A percentile compares a stretch with the other conserved stretches of the same genome.
phyloP scores from a whole-genome alignment of 2,888 invertebrate genomes.

The Rhamnusium bicolor region DNA sequence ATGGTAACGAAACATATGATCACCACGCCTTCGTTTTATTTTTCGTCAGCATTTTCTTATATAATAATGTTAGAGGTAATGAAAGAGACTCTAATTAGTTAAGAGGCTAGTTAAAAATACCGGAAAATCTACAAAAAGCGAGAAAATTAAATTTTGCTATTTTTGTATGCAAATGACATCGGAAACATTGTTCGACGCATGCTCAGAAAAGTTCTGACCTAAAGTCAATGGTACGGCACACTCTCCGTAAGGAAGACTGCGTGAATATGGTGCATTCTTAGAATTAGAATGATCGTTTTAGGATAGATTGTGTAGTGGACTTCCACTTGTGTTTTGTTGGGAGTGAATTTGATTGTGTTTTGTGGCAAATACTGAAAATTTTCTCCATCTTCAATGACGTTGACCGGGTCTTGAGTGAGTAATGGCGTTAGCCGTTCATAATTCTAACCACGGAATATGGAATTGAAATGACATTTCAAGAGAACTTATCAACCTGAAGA shows the following conservation, averaged over 20 bases:
- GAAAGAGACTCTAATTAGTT: neutral
- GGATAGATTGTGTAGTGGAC: slow-evolving; percentile 47
- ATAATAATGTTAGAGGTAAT: neutral
- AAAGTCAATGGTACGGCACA: slow-evolving; percentile 61
- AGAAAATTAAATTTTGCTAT: slow-evolving; percentile 16
- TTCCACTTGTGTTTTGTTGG: slow-evolving; percentile 43
- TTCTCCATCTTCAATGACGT: slow-evolving; percentile 51
- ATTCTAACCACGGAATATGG: slow-evolving; percentile 60
- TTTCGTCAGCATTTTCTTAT: slow-evolving; percentile 7
- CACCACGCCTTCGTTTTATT: slow-evolving; percentile 55
- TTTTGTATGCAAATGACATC: slow-evolving; percentile 50
- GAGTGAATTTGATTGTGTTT: slow-evolving; percentile 46
- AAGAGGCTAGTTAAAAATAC: neutral
- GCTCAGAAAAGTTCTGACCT: slow-evolving; percentile 53
- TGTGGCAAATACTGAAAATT: slow-evolving; percentile 40
- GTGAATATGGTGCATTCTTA: slow-evolving; percentile 59
- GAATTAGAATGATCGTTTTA: slow-evolving; percentile 50
- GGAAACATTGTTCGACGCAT: slow-evolving; percentile 52
- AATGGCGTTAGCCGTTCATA: slow-evolving; percentile 61
- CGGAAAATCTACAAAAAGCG: slow-evolving; percentile 1
- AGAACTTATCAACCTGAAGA: slow-evolving; percentile 44
- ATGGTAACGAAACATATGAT: slow-evolving; percentile 60
- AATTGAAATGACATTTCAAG: slow-evolving; percentile 59
- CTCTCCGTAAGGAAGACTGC: slow-evolving; percentile 57
- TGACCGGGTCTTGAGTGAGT: slow-evolving; percentile 57